A percentile compares a stretch with the other conserved stretches of the same genome.
Evolutionary conservation across 2,113 vertebrate genomes (phyloP).

Genomic region (Lamprologus sp.): DNA sequence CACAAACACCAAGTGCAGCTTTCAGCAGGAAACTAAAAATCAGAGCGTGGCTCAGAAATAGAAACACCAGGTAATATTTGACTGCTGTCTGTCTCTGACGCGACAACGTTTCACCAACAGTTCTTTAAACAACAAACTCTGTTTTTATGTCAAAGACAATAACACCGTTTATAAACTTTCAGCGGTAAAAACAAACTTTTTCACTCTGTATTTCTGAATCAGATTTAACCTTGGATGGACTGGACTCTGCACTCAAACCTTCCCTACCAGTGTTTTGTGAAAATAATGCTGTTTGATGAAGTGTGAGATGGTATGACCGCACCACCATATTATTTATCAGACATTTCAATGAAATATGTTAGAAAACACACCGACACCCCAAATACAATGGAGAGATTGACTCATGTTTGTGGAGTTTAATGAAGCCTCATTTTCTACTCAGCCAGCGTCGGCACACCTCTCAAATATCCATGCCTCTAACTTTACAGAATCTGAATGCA

Average conservation of each 20-base stretch:
- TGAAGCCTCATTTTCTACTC: not conserved
- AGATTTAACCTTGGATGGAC: not conserved
- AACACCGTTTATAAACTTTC: not conserved
- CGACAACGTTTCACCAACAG: not conserved
- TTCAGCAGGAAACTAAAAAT: not conserved
- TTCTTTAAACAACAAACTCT: not conserved
- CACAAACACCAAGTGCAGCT: not conserved
- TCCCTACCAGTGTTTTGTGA: not conserved
- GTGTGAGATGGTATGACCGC: fast-evolving
- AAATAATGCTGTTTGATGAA: not conserved
- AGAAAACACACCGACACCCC: not conserved
- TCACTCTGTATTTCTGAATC: not conserved
- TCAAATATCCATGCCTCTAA: not conserved
- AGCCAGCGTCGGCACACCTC: not conserved
- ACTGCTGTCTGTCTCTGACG: not conserved
- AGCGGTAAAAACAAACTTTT: not conserved
- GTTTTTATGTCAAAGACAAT: not conserved
- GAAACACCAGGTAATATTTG: not conserved
- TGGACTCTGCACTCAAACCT: not conserved
- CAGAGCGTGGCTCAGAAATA: not conserved
- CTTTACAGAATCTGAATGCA: not conserved
- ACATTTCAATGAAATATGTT: not conserved
- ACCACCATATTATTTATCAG: not conserved
- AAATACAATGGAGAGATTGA: not conserved
- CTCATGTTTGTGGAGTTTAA: not conserved